Percentiles rank a stretch among this genome's conserved stretches.
phyloP scores from a whole-genome alignment of 2,797 vertebrate genomes.

The Tachyglossus aculeatus region DNA sequence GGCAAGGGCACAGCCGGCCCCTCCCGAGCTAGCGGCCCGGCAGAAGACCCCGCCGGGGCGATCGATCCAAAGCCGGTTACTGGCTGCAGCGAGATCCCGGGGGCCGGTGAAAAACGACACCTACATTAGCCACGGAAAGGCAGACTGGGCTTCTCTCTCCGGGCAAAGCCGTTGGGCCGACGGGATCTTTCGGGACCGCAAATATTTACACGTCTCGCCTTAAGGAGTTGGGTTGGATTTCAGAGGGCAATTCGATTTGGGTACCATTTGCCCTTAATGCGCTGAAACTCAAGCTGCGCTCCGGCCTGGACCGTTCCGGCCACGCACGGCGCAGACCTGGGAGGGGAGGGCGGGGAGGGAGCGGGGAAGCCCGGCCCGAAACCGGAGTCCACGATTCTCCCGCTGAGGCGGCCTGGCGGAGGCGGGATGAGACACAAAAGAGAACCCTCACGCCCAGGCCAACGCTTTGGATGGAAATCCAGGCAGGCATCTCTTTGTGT shows the following conservation, averaged over 20 bases:
- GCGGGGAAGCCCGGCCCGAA: neutral
- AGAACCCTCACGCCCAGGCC: too few relatives aligned
- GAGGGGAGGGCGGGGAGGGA: neutral
- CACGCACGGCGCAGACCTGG: too few relatives aligned
- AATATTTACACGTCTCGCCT: conserved; percentile 98
- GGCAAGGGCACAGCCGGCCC: conserved; percentile 80
- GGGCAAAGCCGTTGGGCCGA: conserved; percentile 91
- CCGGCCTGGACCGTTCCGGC: conserved; percentile 59
- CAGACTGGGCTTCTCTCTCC: conserved; percentile 80
- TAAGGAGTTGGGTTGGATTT: conserved; percentile 90
- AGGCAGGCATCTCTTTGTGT: too few relatives aligned
- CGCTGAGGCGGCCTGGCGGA: too few relatives aligned
- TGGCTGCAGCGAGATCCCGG: conserved; percentile 78
- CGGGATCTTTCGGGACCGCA: conserved; percentile 90
- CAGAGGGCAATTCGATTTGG: conserved; percentile 83
- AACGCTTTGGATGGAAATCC: too few relatives aligned
- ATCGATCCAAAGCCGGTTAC: conserved; percentile 93
- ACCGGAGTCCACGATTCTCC: too few relatives aligned
- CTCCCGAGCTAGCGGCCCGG: conserved; percentile 81
- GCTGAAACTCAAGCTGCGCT: conserved; percentile 71
- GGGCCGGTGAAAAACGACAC: conserved; percentile 88
- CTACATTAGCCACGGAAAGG: conserved; percentile 83
- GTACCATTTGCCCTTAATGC: conserved; percentile 76
- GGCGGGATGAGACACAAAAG: too few relatives aligned
- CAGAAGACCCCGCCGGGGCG: conserved; percentile 78